Evolutionary conservation across 2,113 vertebrate species (phyloP).

Genomic region (Chiloscyllium plagiosum): DNA sequence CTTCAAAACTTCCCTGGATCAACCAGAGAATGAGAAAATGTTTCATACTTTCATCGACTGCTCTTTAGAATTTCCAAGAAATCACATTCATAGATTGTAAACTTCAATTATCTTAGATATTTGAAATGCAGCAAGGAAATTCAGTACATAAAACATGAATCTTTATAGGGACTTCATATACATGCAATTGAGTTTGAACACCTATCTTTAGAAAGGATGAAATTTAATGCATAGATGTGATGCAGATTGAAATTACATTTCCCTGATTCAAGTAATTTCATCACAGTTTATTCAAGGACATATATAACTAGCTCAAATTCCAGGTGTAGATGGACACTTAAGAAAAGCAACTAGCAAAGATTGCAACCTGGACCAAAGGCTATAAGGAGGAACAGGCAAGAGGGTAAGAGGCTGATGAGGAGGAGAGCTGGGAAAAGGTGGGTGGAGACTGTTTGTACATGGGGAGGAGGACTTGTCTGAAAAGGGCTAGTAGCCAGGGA

Average conservation of each 20-base stretch:
- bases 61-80: neutral
- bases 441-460: neutral
- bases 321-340: neutral
- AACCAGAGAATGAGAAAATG: neutral
- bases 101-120: neutral
- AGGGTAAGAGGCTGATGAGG: neutral
- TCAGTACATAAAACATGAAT: neutral
- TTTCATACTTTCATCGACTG: neutral
- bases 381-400: neutral
- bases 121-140: neutral
- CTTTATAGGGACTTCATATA: neutral
- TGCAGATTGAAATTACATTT: neutral
- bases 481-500: neutral
- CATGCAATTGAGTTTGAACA: neutral
- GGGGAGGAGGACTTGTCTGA: neutral
- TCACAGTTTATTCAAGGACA: neutral
- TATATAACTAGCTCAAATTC: neutral
- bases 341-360: neutral
- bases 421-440: neutral
- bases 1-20: neutral
- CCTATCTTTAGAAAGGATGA: neutral
- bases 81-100: neutral
- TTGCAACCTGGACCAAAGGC: neutral
- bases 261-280: conserved; percentile 19
- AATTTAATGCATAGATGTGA: neutral